These are phyloP conservation scores for Hybognathus amarus DNA, from an alignment of 2,797 vertebrate species.

Conservation along the genomic window DNA sequence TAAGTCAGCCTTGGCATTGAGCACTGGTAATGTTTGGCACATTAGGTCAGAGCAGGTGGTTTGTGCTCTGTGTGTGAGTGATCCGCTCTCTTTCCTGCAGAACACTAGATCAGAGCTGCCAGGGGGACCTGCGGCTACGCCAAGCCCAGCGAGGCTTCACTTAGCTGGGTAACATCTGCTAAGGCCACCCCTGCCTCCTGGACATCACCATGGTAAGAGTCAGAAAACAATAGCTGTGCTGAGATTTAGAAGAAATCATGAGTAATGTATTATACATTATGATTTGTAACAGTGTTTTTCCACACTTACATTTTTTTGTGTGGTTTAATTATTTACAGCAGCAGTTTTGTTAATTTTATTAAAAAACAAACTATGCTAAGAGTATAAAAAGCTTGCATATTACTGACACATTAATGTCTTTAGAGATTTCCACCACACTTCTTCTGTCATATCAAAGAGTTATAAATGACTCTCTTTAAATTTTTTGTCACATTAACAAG, in stretches of 20 bases:
- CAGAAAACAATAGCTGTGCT: background rate
- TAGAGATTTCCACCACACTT: background rate
- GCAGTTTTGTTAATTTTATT: background rate
- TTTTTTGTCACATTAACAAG: conserved; percentile 1
- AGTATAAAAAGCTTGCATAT: background rate
- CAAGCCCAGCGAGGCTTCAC: conserved; percentile 70
- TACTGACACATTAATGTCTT: background rate
- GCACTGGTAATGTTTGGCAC: conserved; percentile 44
- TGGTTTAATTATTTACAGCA: background rate
- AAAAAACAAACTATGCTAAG: background rate
- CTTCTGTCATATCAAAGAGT: background rate
- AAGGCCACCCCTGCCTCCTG: conserved; percentile 55
- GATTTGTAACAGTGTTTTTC: background rate
- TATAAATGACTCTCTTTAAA: background rate
- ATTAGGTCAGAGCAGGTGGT: conserved; percentile 57
- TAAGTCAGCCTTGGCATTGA: conserved; percentile 19
- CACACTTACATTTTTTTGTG: background rate
- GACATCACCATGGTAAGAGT: conserved; percentile 74
- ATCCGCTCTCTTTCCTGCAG: conserved; percentile 77
- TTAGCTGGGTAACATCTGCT: conserved; percentile 77
- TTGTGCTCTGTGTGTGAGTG: conserved; percentile 58
- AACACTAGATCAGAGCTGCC: conserved; percentile 73
- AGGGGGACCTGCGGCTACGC: conserved; percentile 70
- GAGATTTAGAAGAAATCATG: conserved; percentile 10
- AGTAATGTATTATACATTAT: background rate